phyloP scores from a whole-genome alignment of 2,113 vertebrate species.

The Paradisaea rubra region DNA sequence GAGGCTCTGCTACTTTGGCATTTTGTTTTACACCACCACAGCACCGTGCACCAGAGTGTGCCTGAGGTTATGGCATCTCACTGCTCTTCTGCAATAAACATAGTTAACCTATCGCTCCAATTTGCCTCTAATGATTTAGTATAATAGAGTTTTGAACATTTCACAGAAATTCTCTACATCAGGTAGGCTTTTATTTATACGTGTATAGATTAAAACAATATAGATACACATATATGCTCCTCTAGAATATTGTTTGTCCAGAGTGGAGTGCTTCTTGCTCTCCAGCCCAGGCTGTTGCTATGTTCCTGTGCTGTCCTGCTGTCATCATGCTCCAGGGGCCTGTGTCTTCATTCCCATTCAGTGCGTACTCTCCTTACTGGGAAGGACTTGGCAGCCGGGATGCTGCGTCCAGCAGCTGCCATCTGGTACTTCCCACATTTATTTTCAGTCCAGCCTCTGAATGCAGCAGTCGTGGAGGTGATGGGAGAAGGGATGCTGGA shows the following conservation, averaged over 20 bases:
- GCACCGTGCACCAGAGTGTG: accelerated
- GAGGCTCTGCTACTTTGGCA: neutral
- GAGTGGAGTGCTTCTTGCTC: neutral
- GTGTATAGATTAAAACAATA: neutral
- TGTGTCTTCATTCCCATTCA: neutral
- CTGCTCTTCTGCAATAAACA: neutral
- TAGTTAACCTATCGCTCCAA: neutral
- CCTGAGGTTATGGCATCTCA: neutral
- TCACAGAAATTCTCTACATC: neutral
- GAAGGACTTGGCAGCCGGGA: neutral
- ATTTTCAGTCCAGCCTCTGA: neutral
- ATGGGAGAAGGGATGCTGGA: neutral
- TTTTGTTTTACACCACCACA: neutral
- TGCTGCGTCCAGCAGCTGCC: neutral
- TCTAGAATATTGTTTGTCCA: neutral
- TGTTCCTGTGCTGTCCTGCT: neutral
- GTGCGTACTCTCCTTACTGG: accelerated
- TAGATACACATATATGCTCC: neutral
- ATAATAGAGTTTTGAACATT: neutral
- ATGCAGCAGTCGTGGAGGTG: neutral
- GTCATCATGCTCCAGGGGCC: accelerated
- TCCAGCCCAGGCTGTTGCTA: neutral
- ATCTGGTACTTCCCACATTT: neutral
- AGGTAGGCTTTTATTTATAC: neutral
- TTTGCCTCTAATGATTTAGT: neutral